A percentile compares a stretch with the other conserved stretches of the same genome.
Evolutionary conservation across 2,888 invertebrate species (phyloP).

Genomic region (Mimachlamys varia): DNA sequence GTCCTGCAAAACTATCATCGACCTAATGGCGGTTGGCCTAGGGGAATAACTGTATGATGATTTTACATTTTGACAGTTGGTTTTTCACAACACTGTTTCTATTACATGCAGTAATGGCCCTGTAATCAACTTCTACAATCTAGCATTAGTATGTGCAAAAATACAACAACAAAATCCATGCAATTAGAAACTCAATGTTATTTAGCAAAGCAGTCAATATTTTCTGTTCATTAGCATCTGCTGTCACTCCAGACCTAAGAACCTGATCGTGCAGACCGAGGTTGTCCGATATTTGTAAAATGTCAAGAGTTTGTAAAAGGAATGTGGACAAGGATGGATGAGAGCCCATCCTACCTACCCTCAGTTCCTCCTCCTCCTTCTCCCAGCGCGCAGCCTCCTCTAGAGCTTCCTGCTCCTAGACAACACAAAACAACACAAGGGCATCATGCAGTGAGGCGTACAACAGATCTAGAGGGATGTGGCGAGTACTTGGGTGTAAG

Average conservation of each 20-base stretch:
- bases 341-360: conserved; percentile 62
- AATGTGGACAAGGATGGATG: not conserved
- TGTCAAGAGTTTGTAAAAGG: too few species aligned
- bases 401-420: conserved; percentile 76
- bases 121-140: not conserved
- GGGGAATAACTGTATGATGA: too few species aligned
- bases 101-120: too few species aligned
- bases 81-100: too few species aligned
- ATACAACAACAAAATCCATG: not conserved
- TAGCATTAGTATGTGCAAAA: not conserved
- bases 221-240: not conserved
- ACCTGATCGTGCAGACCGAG: not conserved
- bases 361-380: conserved; percentile 72
- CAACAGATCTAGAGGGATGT: not conserved
- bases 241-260: not conserved
- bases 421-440: conserved; percentile 49
- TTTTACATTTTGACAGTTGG: too few species aligned
- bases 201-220: not conserved
- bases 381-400: conserved; percentile 78
- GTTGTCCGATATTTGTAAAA: not conserved
- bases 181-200: not conserved
- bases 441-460: conserved; percentile 15
- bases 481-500: too few species aligned
- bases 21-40: too few species aligned
- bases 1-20: too few species aligned